Evolutionary conservation across 2,888 invertebrate genomes (phyloP).

Genomic region (Euplexia lucipara): DNA sequence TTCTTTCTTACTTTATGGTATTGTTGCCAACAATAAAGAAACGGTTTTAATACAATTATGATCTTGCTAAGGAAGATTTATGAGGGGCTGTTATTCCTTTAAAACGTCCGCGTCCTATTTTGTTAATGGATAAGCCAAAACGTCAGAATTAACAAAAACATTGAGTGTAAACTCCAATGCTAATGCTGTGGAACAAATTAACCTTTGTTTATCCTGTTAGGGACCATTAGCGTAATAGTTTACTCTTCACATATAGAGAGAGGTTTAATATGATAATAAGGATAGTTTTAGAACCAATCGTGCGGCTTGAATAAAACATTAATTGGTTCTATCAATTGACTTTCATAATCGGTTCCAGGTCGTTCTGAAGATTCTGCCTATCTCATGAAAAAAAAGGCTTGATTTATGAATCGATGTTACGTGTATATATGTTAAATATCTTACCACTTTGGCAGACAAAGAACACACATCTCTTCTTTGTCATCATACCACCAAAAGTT

Average conservation of each 20-base stretch:
- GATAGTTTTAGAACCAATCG: not conserved
- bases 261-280: not conserved
- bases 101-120: constrained; percentile 23
- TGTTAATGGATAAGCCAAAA: constrained; percentile 39
- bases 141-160: constrained; percentile 37
- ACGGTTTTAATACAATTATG: constrained; percentile 32
- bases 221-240: constrained; percentile 21
- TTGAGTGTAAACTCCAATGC: constrained; percentile 23
- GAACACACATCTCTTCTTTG: constrained; percentile 3
- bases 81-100: constrained; percentile 22
- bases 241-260: not conserved
- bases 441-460: constrained; percentile 1
- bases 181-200: constrained; percentile 32
- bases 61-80: constrained; percentile 41
- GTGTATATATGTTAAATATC: too few species aligned
- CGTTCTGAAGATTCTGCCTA: too few species aligned
- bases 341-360: too few species aligned
- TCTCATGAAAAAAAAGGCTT: too few species aligned
- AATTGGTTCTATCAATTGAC: constrained; percentile 3
- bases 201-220: constrained; percentile 26
- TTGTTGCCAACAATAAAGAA: constrained; percentile 38
- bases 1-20: constrained; percentile 8
- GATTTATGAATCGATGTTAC: too few species aligned
- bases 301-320: constrained; percentile 1
- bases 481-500: constrained; percentile 17